Base-by-base conservation (phyloP, 2,113 vertebrate species). In the Chrysemys picta region DNA sequence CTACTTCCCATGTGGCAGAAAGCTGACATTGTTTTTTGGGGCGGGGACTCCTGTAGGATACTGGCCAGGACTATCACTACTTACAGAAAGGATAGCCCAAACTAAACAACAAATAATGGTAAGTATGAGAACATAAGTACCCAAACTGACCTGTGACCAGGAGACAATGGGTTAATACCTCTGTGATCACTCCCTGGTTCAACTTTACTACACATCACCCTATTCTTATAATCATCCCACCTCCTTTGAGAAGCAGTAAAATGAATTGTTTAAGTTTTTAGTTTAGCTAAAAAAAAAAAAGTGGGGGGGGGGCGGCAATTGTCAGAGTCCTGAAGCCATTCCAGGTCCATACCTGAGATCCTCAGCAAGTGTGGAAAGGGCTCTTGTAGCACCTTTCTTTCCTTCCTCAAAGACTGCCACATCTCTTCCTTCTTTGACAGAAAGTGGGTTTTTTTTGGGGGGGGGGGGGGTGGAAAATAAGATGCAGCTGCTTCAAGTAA, bases 251-350 rank as follows among this genome's bases (percentile, higher is more conserved):
- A 84, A 85, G 12, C 5, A 2, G 72, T 84, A 72, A 89, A 92
- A 50, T 1, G 1, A 4, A 21, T 69, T 76, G 16, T 38, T 82
- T 54, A 19, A 21, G 19, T 21, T 53, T 56, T 56, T 80, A 72
- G 17, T 62, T 93, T 25, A 85, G 80, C 8, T 42, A 25, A 84
- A 95, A 90, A 21, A 25, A 57, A 91, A 91, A 38, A 93, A 54
- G 24, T n/a, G 1, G 2, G 11, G 25, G 11, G 27, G 25, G 5
- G 10, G 56, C 1, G 56, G 4, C 80, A 76, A 62, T 1, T 45
- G 38, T 6, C 3, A 38, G 83, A 78, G 31, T 22, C 75, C 0
- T 75, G 84, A 91, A 91, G 38, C n/a, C 38, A 24, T 47, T 84
- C 6, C 8, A 93, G 85, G 78, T 79, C 21, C 29, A 84, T 53